Evolutionary conservation across 2,797 vertebrate species (phyloP).

Genomic region (Trichosurus vulpecula): DNA sequence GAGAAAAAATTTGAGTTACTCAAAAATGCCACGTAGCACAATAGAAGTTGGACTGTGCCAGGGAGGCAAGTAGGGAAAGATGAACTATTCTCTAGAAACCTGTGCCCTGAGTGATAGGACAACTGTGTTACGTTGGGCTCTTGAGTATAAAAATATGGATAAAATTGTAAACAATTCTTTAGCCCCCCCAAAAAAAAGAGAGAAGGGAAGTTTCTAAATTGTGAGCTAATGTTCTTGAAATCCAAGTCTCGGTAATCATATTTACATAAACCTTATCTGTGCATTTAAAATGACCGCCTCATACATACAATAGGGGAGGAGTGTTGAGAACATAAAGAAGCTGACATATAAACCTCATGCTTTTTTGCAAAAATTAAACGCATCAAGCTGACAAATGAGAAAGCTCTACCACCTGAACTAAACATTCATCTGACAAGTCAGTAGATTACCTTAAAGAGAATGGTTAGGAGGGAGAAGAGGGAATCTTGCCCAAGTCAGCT

Average conservation of each 20-base stretch:
- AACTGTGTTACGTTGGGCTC: constrained; percentile 2
- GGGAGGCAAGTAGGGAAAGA: not conserved
- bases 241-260: constrained; percentile 20
- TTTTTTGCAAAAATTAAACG: constrained; percentile 47
- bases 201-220: constrained; percentile 34
- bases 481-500: constrained; percentile 65
- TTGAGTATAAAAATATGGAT: constrained; percentile 30
- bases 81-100: constrained; percentile 26
- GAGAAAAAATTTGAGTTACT: constrained; percentile 58
- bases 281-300: not conserved
- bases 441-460: constrained; percentile 54
- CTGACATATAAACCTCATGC: constrained; percentile 37
- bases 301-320: not conserved
- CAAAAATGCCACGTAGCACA: constrained; percentile 60
- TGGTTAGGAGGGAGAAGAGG: constrained; percentile 29
- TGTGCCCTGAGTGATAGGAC: not conserved
- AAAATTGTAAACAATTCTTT: constrained; percentile 32
- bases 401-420: constrained; percentile 42
- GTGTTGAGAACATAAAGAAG: not conserved
- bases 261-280: constrained; percentile 19
- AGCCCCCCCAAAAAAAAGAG: not conserved
- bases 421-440: constrained; percentile 59
- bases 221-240: constrained; percentile 56
- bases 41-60: constrained; percentile 52
- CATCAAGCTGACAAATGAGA: constrained; percentile 55